A percentile compares a stretch with the other conserved stretches of the same genome.
These are phyloP conservation scores for Athene noctua DNA, from an alignment of 2,113 vertebrate species.

Conservation along the genomic window DNA sequence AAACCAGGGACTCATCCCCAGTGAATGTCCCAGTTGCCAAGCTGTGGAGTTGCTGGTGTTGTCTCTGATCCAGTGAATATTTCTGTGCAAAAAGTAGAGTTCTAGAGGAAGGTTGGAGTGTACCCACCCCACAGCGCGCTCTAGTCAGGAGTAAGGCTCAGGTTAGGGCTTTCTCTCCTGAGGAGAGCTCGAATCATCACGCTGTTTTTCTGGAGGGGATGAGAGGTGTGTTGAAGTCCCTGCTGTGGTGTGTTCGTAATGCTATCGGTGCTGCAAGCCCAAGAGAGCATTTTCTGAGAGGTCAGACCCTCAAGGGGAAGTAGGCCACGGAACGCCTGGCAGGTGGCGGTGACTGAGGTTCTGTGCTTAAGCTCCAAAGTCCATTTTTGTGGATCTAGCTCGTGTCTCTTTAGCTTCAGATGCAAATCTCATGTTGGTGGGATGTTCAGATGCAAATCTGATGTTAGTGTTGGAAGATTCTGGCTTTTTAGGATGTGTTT, in stretches of 20 bases:
- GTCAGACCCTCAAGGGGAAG: neutral
- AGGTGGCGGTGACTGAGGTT: neutral
- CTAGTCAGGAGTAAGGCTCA: neutral
- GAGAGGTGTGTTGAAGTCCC: neutral
- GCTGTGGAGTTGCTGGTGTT: neutral
- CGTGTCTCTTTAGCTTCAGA: neutral
- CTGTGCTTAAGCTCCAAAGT: neutral
- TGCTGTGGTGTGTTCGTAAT: neutral
- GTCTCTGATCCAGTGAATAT: conserved; percentile 21
- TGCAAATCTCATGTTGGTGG: neutral
- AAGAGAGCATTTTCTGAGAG: neutral
- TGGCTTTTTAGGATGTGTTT: neutral
- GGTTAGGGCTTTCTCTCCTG: neutral
- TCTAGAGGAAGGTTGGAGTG: neutral
- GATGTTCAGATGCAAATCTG: neutral
- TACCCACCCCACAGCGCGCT: neutral
- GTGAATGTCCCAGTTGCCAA: neutral
- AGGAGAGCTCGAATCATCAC: neutral
- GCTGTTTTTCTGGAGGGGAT: neutral
- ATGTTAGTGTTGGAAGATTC: neutral
- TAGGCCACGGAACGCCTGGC: neutral
- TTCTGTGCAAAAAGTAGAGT: neutral
- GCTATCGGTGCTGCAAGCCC: fast-evolving
- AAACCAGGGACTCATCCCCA: neutral
- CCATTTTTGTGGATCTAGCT: neutral